Evolutionary conservation across 2,113 vertebrate species (phyloP).

Genomic region (Siphamia tubifer): DNA sequence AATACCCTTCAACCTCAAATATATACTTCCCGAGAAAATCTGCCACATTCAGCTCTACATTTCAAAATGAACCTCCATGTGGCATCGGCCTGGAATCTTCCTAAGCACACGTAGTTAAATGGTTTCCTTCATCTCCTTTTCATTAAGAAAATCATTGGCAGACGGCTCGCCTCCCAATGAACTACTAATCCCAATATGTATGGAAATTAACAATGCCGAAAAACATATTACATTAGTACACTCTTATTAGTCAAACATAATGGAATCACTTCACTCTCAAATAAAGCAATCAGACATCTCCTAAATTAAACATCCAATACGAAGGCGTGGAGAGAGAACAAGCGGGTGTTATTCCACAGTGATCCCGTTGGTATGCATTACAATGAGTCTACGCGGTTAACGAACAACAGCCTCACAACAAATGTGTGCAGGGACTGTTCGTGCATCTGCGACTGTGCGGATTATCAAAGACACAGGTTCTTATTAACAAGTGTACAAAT

Average conservation of each 20-base stretch:
- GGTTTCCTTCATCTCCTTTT: constrained; percentile 12
- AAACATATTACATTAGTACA: constrained; percentile 55
- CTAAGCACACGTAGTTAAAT: neutral
- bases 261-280: constrained; percentile 60
- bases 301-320: constrained; percentile 67
- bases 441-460: neutral
- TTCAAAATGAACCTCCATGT: neutral
- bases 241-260: constrained; percentile 61
- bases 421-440: neutral
- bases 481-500: constrained; percentile 52
- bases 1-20: too few species aligned
- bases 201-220: constrained; percentile 53
- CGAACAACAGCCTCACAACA: constrained; percentile 21
- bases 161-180: neutral
- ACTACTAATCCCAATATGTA: constrained; percentile 62
- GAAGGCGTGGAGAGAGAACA: neutral
- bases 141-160: constrained; percentile 18
- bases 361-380: constrained; percentile 48
- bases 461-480: constrained; percentile 40
- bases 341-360: neutral
- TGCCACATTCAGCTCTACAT: neutral
- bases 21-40: too few species aligned
- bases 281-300: constrained; percentile 60
- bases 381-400: constrained; percentile 14
- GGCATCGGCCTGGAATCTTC: neutral